Conservation (phyloP, 2,113 vertebrate species). For the Dissostichus mawsoni region DNA sequence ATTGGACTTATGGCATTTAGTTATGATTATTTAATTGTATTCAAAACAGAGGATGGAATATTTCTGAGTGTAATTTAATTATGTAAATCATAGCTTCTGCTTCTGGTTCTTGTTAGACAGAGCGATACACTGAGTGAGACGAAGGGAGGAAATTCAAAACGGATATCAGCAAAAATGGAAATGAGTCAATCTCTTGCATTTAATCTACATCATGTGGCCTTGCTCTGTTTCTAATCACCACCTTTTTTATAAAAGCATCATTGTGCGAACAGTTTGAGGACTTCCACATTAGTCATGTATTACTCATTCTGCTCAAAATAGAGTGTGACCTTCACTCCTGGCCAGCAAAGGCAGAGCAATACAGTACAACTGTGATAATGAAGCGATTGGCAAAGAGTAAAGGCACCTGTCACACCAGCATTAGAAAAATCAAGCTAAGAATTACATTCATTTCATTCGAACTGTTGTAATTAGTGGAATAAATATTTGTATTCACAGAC, state of each 20-base stretch:
- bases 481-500: too few species aligned
- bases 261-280: conserved; percentile 61
- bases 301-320: conserved; percentile 63
- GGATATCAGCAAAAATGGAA: conserved; percentile 24
- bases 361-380: conserved; percentile 21
- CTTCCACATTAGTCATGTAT: conserved; percentile 64
- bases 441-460: too few species aligned
- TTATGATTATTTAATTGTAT: conserved; percentile 17
- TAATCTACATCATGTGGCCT: conserved; percentile 35
- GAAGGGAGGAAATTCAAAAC: conserved; percentile 22
- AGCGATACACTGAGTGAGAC: conserved; percentile 17
- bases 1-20: conserved; percentile 34
- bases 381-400: background rate
- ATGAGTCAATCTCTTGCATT: conserved; percentile 37
- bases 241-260: conserved; percentile 59
- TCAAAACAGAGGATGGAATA: conserved; percentile 33
- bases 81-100: conserved; percentile 50
- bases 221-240: conserved; percentile 68
- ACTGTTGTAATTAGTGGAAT: too few species aligned
- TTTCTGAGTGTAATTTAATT: conserved; percentile 37
- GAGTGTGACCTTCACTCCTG: conserved; percentile 46
- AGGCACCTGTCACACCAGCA: background rate
- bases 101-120: conserved; percentile 63
- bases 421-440: background rate
- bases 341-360: conserved; percentile 19